phyloP scores from a whole-genome alignment of 2,113 vertebrate genomes.

The Hipposideros armiger region DNA sequence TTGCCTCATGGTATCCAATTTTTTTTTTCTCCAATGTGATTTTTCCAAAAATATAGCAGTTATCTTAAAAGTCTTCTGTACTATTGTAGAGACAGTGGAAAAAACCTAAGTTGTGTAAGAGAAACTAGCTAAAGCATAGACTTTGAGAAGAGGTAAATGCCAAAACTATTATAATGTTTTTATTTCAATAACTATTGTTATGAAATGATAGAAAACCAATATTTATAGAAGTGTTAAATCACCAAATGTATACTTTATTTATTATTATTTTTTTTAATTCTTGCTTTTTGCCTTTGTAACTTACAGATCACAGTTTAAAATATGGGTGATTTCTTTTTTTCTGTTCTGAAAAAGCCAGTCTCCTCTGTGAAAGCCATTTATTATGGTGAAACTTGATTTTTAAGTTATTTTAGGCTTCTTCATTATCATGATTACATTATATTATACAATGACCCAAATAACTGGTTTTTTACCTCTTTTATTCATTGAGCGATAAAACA shows the following conservation, averaged over 20 bases:
- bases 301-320: constrained; percentile 53
- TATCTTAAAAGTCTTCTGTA: neutral
- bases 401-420: constrained; percentile 73
- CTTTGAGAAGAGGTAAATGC: neutral
- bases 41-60: neutral
- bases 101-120: neutral
- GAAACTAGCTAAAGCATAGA: neutral
- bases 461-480: neutral
- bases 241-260: neutral
- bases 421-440: constrained; percentile 83
- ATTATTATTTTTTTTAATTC: neutral
- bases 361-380: constrained; percentile 62
- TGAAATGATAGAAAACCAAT: constrained; percentile 25
- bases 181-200: neutral
- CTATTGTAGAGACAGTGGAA: neutral
- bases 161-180: neutral
- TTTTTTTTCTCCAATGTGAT: neutral
- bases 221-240: neutral
- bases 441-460: constrained; percentile 76
- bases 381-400: constrained; percentile 75
- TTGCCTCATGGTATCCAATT: fast-evolving
- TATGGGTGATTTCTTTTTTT: neutral
- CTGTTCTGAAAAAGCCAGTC: neutral
- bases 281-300: neutral
- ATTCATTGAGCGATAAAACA: constrained; percentile 35